Evolutionary conservation across 2,888 invertebrate genomes (phyloP).

Genomic region (Cantharis rufa): DNA sequence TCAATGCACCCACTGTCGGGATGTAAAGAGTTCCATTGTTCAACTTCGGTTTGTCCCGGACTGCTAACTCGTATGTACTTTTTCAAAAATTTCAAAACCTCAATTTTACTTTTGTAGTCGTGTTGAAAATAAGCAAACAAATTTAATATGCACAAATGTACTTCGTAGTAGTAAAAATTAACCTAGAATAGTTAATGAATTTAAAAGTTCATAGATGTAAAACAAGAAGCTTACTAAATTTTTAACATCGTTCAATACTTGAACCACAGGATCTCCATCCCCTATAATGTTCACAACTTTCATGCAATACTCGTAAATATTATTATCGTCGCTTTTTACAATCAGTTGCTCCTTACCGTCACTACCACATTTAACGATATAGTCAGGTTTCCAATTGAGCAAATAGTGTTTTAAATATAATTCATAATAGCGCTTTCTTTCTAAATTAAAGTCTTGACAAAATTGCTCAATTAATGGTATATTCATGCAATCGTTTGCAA

Average conservation of each 20-base stretch:
- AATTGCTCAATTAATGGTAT: slow-evolving; percentile 53
- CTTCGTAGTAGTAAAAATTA: slow-evolving; percentile 61
- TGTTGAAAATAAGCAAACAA: slow-evolving; percentile 7
- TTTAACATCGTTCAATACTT: slow-evolving; percentile 43
- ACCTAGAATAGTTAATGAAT: slow-evolving; percentile 45
- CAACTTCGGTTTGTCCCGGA: slow-evolving; percentile 55
- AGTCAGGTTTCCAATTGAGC: slow-evolving; percentile 56
- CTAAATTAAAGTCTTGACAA: slow-evolving; percentile 55
- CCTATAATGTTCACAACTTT: slow-evolving; percentile 46
- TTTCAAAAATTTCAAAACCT: slow-evolving; percentile 47
- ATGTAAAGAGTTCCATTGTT: slow-evolving; percentile 55
- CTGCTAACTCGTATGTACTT: slow-evolving; percentile 49
- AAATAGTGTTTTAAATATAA: slow-evolving; percentile 51
- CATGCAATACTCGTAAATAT: slow-evolving; percentile 48
- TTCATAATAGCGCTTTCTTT: slow-evolving; percentile 49
- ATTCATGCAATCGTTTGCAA: slow-evolving; percentile 34
- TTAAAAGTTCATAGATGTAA: not conserved
- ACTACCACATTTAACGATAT: slow-evolving; percentile 41
- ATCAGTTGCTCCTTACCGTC: slow-evolving; percentile 39
- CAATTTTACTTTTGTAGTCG: slow-evolving; percentile 9
- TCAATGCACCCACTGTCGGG: slow-evolving; percentile 53
- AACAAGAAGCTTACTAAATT: slow-evolving; percentile 36
- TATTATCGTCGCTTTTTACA: slow-evolving; percentile 37
- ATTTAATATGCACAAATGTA: slow-evolving; percentile 55
- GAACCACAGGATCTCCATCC: slow-evolving; percentile 44